Conservation (phyloP, 2,797 vertebrate species). For the Caiman crocodilus region DNA sequence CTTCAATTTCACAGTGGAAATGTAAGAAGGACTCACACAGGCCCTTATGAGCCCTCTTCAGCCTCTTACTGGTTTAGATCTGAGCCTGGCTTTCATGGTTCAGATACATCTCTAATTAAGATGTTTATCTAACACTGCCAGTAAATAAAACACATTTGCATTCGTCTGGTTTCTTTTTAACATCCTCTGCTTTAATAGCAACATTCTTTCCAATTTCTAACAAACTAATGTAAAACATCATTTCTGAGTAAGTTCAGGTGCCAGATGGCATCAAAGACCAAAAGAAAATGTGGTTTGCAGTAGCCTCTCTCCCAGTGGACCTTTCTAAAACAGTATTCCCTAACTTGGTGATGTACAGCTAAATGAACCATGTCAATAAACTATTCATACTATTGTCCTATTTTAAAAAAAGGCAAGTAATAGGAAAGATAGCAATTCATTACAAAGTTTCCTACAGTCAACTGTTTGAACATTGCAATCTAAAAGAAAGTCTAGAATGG, state of each 20-base stretch:
- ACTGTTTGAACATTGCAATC: slow-evolving; percentile 66
- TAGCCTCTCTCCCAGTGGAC: slow-evolving; percentile 1
- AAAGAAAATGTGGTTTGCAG: slow-evolving; percentile 3
- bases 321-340: not conserved
- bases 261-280: not conserved
- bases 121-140: not conserved
- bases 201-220: not conserved
- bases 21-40: not conserved
- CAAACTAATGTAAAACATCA: not conserved
- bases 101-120: not conserved
- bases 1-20: slow-evolving; percentile 1
- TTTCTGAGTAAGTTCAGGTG: not conserved
- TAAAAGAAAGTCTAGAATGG: slow-evolving; percentile 58
- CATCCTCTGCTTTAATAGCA: not conserved
- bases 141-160: not conserved
- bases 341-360: slow-evolving; percentile 20
- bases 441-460: slow-evolving; percentile 63
- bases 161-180: slow-evolving; percentile 2
- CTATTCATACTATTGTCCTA: slow-evolving; percentile 38
- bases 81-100: not conserved
- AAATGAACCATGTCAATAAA: slow-evolving; percentile 40
- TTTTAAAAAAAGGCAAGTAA: slow-evolving; percentile 52
- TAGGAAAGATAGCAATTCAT: slow-evolving; percentile 36
- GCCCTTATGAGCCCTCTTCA: not conserved
- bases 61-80: not conserved